Evolutionary conservation across 37 sponge, comb jelly and placozoan genomes (phyloP), one percentile per base, ranked within the genome.

Genomic region (Spongilla lacustris): DNA sequence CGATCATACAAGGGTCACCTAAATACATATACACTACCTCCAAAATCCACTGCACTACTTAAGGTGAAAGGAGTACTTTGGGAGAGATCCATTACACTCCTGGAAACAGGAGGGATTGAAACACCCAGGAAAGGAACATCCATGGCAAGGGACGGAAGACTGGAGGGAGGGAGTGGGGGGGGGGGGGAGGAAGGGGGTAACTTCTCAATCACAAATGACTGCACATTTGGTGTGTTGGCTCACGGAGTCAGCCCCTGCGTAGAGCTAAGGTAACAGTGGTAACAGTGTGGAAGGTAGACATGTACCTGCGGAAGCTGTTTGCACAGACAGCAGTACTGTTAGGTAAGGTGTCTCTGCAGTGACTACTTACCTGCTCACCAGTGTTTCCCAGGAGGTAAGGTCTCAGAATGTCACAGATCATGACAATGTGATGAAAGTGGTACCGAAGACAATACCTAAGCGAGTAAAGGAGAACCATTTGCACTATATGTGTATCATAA

Each of bases 401-500:
- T 14, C 58, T 10, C 19, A 58, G 58, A 17, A 58, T 58, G 21
- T 58, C 58, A 17, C 11, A 58, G 58, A 14, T 58, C 58, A 13
- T 58, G 58, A 58, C 11, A 17, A 58, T 17, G 11, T 14, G 58
- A 17, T 19, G 29, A 28, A 86, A 28, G 33, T 86, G 73, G 27
- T 69, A 78, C 24, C 79, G 67, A 31, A 86, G 50, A 49, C 73
- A 86, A 46, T 29, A 36, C 86, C 86, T 86, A 33, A 10, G 24
- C 0, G 50, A 30, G 23, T 66, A 66, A 58, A 33, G 10, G 17
- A 32, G 21, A 32, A 25, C 5, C 28, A 70, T 3, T 9, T 70
- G 28, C 6, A 28, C 28, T 6, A 70, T n/a, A n/a, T n/a, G n/a
- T n/a, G n/a, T n/a, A n/a, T n/a, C n/a, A n/a, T n/a, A n/a, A n/a